phyloP scores from a whole-genome alignment of 2,113 vertebrate species.

The Phasianus colchicus region DNA sequence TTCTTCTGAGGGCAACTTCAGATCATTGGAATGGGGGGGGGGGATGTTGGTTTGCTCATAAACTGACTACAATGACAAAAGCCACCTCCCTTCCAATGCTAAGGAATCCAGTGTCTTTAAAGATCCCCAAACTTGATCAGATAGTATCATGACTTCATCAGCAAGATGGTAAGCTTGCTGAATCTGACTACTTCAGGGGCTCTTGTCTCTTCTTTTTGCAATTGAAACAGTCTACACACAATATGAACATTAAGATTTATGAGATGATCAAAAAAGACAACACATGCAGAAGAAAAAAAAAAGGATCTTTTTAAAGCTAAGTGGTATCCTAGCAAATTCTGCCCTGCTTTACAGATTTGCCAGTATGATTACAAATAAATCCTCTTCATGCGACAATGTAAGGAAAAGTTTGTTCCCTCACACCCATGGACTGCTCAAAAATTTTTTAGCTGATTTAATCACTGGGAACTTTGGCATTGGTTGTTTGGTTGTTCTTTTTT shows the following conservation, averaged over 20 bases:
- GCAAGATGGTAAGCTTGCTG: background rate
- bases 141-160: background rate
- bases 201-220: background rate
- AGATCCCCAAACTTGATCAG: background rate
- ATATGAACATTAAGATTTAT: background rate
- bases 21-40: accelerated
- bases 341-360: background rate
- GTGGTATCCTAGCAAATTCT: background rate
- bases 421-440: background rate
- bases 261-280: background rate
- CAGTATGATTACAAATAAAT: background rate
- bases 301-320: background rate
- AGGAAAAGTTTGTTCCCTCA: background rate
- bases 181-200: background rate
- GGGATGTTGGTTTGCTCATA: background rate
- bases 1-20: background rate
- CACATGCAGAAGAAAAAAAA: background rate
- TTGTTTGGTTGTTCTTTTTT: background rate
- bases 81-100: background rate
- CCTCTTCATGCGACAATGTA: background rate
- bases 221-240: background rate
- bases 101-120: background rate
- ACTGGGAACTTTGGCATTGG: background rate
- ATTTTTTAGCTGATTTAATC: background rate
- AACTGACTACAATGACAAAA: background rate